Evolutionary conservation across 2,888 invertebrate species (phyloP), one percentile per base, ranked within the genome.

Genomic region (Caenorhabditis japonica): DNA sequence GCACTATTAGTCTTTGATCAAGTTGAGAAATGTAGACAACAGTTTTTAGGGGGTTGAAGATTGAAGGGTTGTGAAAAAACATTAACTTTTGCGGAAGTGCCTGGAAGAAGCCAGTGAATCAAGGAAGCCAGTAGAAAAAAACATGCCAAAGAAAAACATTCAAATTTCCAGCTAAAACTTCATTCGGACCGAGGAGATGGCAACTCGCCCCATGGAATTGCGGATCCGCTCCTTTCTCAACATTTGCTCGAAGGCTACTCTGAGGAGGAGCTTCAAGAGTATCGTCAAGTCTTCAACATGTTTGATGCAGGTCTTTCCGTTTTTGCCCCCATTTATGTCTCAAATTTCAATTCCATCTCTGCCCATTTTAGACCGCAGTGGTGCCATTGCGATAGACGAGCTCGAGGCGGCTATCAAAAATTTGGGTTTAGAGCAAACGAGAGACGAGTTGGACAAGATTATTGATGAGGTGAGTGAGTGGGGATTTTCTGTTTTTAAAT

Each of bases 251-350:
- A 78, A 25, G 76, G 76, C 43, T 86, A 86, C 70, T 79, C 84
- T 10, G 77, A 83, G 27, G 86, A 85, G 49, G 86, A 86, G 53
- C 79, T 86, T 15, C 52, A 61, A 38, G 86, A 86, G 75, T 86
- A 85, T 71, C 76, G 85, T 44, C 86, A 85, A 68, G 84, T 86
- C 38, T 86, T 86, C 79, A 85, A 86, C 69, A 84, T 87, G 83
- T 86, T 86, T 59, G 86, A 86, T 60, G 77, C 86, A 23, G 83
- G 84, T 84, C 55, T 55, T 47, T 23, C 38, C 36, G 56, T 39
- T 27, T 15, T 8, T 13, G 23, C 17, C 36, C n/a, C 19, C 17
- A 7, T 33, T 43, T 13, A 44, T 10, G 60, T 33, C 39, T 58
- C 61, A 38, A 25, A 34, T 61, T 53, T 43, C 55, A 43, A n/a